These are phyloP conservation scores for Osedax frankpressi DNA, from an alignment of 2,888 invertebrate species.

Conservation along the genomic window DNA sequence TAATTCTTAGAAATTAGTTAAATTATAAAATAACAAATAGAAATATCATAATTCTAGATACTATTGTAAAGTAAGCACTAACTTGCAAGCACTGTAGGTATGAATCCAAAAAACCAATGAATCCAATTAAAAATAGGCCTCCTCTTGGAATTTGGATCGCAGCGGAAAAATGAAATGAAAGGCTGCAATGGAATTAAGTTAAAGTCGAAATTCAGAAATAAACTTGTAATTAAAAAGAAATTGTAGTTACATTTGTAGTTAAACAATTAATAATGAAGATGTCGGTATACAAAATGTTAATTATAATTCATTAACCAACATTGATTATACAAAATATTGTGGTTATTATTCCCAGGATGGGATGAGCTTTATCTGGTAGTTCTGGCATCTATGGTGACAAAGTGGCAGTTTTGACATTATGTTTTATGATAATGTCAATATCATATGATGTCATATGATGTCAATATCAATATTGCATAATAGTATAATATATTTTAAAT, in stretches of 20 bases:
- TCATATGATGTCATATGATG: too few relatives aligned
- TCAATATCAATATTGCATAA: too few relatives aligned
- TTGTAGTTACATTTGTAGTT: neutral
- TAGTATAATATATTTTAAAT: too few relatives aligned
- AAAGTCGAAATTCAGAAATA: neutral
- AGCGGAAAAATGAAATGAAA: conserved; percentile 40
- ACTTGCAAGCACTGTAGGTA: conserved; percentile 43
- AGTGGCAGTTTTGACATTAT: too few relatives aligned
- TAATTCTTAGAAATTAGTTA: too few relatives aligned
- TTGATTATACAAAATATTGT: conserved; percentile 41
- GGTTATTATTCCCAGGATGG: conserved; percentile 44
- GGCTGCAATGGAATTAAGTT: conserved; percentile 33
- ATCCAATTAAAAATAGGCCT: conserved; percentile 46
- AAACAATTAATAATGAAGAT: neutral
- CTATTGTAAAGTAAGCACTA: conserved; percentile 29
- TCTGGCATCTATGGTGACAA: conserved; percentile 28
- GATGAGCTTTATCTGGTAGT: conserved; percentile 37
- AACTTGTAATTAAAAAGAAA: too few relatives aligned
- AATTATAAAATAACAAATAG: too few relatives aligned
- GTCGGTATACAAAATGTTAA: too few relatives aligned
- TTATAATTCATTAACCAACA: too few relatives aligned
- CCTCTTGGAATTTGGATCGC: conserved; percentile 34
- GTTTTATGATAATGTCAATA: too few relatives aligned
- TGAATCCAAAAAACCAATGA: conserved; percentile 44
- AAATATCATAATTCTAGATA: too few relatives aligned